Conservation (phyloP, 2,797 vertebrate species). For the Brachymystax lenok region DNA sequence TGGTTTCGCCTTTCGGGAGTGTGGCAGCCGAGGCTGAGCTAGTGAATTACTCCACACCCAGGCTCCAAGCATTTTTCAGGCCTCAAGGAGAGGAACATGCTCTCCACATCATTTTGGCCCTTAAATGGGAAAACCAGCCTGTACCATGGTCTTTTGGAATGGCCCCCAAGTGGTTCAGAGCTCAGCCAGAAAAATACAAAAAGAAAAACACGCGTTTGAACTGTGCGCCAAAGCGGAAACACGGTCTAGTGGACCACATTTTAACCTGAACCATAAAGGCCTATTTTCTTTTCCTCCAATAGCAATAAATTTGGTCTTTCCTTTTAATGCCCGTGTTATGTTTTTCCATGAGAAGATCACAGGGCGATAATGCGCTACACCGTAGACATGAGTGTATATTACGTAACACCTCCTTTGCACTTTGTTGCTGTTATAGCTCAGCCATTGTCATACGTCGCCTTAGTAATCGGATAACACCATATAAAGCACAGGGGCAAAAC, state of each 20-base stretch:
- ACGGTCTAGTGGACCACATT: conserved; percentile 73
- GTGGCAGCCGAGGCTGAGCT: conserved; percentile 41
- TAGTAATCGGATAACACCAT: background rate
- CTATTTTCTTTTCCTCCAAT: conserved; percentile 72
- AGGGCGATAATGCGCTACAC: conserved; percentile 64
- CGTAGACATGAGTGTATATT: conserved; percentile 50
- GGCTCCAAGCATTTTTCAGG: conserved; percentile 63
- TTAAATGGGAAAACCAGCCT: conserved; percentile 76
- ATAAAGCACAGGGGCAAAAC: background rate
- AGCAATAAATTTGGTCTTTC: conserved; percentile 69
- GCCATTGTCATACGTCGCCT: too few species aligned
- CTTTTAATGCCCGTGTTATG: conserved; percentile 65
- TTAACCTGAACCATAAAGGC: conserved; percentile 66
- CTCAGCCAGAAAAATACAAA: conserved; percentile 66
- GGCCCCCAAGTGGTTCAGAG: conserved; percentile 70
- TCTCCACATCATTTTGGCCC: conserved; percentile 54
- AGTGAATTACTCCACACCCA: conserved; percentile 60
- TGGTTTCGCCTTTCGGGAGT: conserved; percentile 44
- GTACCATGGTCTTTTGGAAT: conserved; percentile 66
- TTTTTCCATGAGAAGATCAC: conserved; percentile 71
- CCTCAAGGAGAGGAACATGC: conserved; percentile 59
- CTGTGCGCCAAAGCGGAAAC: conserved; percentile 75
- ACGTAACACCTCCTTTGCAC: conserved; percentile 48
- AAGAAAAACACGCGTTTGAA: conserved; percentile 75
- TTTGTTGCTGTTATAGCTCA: conserved; percentile 7